These are phyloP conservation scores for Cochlearius cochlearius DNA, from an alignment of 2,113 vertebrate genomes.

Conservation along the genomic window DNA sequence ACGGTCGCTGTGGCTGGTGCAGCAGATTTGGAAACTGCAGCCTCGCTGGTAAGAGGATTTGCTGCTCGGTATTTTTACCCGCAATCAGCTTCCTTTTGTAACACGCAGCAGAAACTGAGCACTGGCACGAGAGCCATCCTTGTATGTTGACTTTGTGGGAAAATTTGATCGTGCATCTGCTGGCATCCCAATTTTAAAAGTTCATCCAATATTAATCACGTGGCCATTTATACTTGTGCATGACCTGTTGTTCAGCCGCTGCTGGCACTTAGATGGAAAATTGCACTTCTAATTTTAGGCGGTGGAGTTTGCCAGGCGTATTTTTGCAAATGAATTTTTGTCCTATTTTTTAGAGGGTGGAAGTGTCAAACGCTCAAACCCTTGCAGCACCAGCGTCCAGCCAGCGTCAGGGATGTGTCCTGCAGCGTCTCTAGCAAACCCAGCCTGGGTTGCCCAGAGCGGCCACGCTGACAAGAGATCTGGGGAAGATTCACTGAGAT, in stretches of 20 bases:
- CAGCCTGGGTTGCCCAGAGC: not conserved
- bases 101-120: not conserved
- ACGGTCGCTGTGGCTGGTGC: not conserved
- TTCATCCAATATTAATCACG: conserved; percentile 4
- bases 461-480: accelerated
- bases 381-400: not conserved
- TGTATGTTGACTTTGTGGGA: not conserved
- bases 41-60: conserved; percentile 6
- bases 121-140: not conserved
- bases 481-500: not conserved
- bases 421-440: not conserved
- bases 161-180: not conserved
- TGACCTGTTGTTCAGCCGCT: not conserved
- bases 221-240: not conserved
- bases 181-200: not conserved
- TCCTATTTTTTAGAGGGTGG: not conserved
- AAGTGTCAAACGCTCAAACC: not conserved
- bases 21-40: not conserved
- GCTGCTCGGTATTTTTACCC: not conserved
- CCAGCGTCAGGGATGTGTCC: accelerated
- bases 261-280: not conserved
- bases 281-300: not conserved
- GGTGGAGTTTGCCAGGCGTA: not conserved
- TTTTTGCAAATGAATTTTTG: not conserved
- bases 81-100: not conserved